Conservation (phyloP, 2,113 vertebrate genomes). For the Microtus montanus region DNA sequence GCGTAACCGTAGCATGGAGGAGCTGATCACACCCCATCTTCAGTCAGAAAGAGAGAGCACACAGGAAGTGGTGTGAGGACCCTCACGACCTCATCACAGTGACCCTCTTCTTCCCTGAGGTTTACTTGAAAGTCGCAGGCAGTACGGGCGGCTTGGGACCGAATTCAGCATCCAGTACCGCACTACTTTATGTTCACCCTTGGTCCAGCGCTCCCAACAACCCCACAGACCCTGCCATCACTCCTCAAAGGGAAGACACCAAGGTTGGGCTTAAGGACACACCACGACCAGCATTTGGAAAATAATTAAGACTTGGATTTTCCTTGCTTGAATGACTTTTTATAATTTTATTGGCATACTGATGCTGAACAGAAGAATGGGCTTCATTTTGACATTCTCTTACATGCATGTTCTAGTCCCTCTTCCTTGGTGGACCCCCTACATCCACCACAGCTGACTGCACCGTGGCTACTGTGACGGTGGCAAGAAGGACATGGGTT, state of each 20-base stretch:
- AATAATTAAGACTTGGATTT: background rate
- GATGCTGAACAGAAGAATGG: background rate
- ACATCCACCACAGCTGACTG: background rate
- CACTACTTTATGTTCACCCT: background rate
- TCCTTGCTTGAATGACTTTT: background rate
- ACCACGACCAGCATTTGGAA: background rate
- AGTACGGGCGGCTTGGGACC: background rate
- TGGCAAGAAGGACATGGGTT: background rate
- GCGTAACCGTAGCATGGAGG: no score
- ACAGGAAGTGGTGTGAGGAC: no score
- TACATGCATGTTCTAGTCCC: no score
- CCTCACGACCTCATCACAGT: background rate
- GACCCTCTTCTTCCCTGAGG: background rate
- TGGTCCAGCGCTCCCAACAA: background rate
- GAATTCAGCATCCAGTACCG: rapidly evolving
- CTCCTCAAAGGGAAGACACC: background rate
- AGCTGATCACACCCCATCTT: background rate
- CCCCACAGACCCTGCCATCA: background rate
- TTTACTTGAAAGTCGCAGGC: background rate
- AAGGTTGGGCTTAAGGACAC: background rate
- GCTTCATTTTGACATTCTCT: background rate
- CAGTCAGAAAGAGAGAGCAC: background rate
- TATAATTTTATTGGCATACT: background rate
- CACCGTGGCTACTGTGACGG: background rate
- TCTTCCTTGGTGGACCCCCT: no score